Evolutionary conservation across 2,888 invertebrate species (phyloP).

Genomic region (Myopa testacea): DNA sequence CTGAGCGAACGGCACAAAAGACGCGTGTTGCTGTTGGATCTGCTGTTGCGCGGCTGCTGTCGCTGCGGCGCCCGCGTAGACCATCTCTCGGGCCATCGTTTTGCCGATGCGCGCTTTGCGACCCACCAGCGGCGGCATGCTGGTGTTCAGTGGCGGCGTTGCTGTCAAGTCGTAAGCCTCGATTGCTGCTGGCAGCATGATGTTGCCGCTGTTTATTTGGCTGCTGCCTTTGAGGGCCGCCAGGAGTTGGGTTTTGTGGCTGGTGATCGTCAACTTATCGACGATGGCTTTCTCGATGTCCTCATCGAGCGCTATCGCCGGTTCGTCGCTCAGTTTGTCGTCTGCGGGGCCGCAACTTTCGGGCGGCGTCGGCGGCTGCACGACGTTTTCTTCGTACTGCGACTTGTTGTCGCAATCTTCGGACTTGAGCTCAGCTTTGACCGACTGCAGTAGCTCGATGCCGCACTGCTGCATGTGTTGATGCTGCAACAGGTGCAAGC

Average conservation of each 20-base stretch:
- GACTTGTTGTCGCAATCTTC: slow-evolving; percentile 60
- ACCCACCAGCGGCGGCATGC: slow-evolving; percentile 53
- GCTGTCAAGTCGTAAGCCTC: slow-evolving; percentile 69
- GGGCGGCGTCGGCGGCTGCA: slow-evolving; percentile 65
- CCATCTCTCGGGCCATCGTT: slow-evolving; percentile 75
- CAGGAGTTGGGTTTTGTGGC: not conserved
- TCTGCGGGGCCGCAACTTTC: slow-evolving; percentile 63
- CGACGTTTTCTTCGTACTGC: slow-evolving; percentile 66
- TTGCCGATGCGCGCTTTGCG: slow-evolving; percentile 74
- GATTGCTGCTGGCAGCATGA: slow-evolving; percentile 41
- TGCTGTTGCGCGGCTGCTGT: slow-evolving; percentile 21
- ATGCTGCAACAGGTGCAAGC: slow-evolving; percentile 49
- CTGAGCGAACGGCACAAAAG: slow-evolving; percentile 42
- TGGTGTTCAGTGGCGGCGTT: slow-evolving; percentile 70
- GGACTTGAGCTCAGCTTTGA: slow-evolving; percentile 62
- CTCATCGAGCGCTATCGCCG: slow-evolving; percentile 50
- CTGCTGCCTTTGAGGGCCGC: not conserved
- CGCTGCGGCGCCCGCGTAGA: slow-evolving; percentile 59
- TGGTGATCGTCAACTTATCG: slow-evolving; percentile 33
- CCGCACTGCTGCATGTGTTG: slow-evolving; percentile 50
- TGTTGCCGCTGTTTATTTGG: slow-evolving; percentile 22
- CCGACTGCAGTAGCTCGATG: slow-evolving; percentile 52
- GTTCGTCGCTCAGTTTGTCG: slow-evolving; percentile 56
- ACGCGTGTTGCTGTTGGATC: slow-evolving; percentile 10
- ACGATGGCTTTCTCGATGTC: slow-evolving; percentile 54